These are phyloP conservation scores for Nothura maculosa DNA, from an alignment of 2,797 vertebrate species.

Conservation along the genomic window DNA sequence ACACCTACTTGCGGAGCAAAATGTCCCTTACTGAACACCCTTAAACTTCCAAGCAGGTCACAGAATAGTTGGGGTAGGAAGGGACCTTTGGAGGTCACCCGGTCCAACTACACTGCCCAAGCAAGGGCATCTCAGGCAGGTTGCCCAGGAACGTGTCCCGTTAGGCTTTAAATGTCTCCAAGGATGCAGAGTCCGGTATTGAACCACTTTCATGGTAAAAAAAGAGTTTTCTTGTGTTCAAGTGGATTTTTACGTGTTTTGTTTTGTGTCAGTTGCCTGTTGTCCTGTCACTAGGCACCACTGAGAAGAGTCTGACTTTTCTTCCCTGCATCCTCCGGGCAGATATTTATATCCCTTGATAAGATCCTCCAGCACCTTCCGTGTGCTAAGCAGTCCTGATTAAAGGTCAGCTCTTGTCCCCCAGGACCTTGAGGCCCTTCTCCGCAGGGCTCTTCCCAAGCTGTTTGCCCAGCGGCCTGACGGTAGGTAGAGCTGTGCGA, in stretches of 20 bases:
- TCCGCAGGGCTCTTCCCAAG: neutral
- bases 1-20: neutral
- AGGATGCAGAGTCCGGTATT: neutral
- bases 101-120: neutral
- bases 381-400: neutral
- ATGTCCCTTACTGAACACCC: neutral
- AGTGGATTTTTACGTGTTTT: neutral
- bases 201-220: neutral
- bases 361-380: neutral
- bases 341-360: neutral
- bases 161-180: too few relatives aligned
- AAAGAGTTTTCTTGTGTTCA: neutral
- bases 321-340: neutral
- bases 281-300: neutral
- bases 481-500: neutral
- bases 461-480: neutral
- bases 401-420: neutral
- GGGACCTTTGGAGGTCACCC: neutral
- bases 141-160: neutral
- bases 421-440: neutral
- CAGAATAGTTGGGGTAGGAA: neutral
- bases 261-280: neutral
- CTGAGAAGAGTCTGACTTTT: neutral
- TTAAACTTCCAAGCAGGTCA: neutral
- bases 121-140: neutral